A percentile compares a stretch with the other conserved stretches of the same genome.
Conservation (phyloP, 2,797 vertebrate species). For the Vireo griseus region DNA sequence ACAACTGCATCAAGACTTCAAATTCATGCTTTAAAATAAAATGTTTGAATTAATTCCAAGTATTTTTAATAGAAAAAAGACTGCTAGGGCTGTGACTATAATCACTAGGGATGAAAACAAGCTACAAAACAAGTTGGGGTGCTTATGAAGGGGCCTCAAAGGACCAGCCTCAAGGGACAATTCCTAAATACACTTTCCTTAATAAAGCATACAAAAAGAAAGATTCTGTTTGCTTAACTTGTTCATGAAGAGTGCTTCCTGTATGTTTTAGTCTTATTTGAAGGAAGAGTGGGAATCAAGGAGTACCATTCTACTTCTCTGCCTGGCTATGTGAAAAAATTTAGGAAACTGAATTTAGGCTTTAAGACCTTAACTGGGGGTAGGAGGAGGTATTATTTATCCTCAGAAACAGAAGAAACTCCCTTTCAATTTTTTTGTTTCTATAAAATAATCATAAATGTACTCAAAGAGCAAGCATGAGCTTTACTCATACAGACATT, state of each 20-base stretch:
- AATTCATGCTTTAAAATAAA: background rate
- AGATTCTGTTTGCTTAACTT: background rate
- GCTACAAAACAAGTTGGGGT: too few relatives aligned
- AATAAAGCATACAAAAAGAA: background rate
- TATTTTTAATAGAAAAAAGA: background rate
- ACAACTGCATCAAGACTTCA: background rate
- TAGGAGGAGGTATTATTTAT: background rate
- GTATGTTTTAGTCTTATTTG: background rate
- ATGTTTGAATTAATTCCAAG: background rate
- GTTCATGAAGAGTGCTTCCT: background rate
- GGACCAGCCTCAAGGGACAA: background rate
- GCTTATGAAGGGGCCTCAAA: background rate
- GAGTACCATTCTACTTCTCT: background rate
- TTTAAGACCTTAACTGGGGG: fast-evolving
- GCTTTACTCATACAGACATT: fast-evolving
- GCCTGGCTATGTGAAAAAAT: background rate
- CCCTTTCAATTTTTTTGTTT: background rate
- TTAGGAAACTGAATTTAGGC: background rate
- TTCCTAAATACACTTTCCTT: background rate
- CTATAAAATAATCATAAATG: background rate
- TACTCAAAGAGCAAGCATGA: background rate
- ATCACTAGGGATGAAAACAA: background rate
- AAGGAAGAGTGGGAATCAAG: background rate
- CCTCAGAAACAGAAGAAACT: background rate
- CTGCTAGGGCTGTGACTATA: background rate